Conservation (phyloP, 2,113 vertebrate genomes). For the Neolamprologus brichardi region DNA sequence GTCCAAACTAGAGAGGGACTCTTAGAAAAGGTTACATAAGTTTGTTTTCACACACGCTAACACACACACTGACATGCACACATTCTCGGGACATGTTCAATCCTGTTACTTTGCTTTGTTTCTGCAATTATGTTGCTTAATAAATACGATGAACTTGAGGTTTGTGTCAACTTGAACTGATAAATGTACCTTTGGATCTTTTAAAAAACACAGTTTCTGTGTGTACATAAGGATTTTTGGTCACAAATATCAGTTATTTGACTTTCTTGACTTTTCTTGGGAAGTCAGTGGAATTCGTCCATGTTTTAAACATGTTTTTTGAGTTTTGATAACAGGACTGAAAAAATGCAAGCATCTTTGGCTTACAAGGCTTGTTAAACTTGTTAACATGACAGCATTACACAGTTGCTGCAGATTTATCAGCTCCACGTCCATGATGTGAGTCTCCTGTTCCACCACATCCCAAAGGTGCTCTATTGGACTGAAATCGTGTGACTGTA, state of each 20-base stretch:
- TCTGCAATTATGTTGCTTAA: not conserved
- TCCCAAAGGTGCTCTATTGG: not conserved
- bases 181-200: not conserved
- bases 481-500: not conserved
- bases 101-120: not conserved
- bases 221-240: not conserved
- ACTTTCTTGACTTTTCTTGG: not conserved
- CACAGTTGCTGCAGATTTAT: not conserved
- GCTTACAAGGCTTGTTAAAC: not conserved
- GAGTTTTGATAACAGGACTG: not conserved
- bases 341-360: not conserved
- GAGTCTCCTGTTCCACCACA: not conserved
- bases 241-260: not conserved
- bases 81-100: not conserved
- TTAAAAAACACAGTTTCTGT: not conserved
- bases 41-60: not conserved
- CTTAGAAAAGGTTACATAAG: not conserved
- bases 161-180: not conserved
- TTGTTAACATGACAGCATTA: not conserved
- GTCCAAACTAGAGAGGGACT: not conserved
- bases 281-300: rapidly evolving
- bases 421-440: not conserved
- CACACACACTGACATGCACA: not conserved
- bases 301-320: not conserved
- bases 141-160: not conserved